Conservation (phyloP, 2,888 invertebrate species). For the Megaustenia siamemsis region DNA sequence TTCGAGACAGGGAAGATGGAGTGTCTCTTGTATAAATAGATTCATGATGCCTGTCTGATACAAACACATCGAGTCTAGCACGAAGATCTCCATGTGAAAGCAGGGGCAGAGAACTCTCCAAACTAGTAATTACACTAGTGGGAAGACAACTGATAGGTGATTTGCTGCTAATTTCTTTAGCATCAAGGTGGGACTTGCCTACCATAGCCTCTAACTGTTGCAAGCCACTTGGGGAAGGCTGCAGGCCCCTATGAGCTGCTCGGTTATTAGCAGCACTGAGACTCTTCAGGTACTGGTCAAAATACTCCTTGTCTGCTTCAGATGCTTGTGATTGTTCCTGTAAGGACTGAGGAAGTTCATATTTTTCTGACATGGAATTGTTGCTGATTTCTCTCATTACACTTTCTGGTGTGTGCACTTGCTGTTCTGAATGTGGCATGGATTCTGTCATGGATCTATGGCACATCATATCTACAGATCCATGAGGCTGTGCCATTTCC, state of each 20-base stretch:
- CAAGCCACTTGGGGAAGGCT: slow-evolving; percentile 52
- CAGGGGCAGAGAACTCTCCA: slow-evolving; percentile 60
- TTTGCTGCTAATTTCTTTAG: slow-evolving; percentile 45
- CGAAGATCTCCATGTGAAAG: slow-evolving; percentile 64
- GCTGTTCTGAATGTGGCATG: slow-evolving; percentile 46
- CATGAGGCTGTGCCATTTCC: slow-evolving; percentile 43
- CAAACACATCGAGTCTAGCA: slow-evolving; percentile 70
- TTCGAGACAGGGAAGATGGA: slow-evolving; percentile 56
- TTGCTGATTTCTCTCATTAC: slow-evolving; percentile 33
- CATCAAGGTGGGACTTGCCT: slow-evolving; percentile 59
- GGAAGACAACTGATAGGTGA: slow-evolving; percentile 54
- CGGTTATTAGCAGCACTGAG: slow-evolving; percentile 60
- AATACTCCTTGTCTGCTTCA: slow-evolving; percentile 73
- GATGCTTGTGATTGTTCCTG: slow-evolving; percentile 61
- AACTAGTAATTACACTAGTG: slow-evolving; percentile 60
- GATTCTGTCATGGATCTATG: slow-evolving; percentile 40
- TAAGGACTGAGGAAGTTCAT: slow-evolving; percentile 39
- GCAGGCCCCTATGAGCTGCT: slow-evolving; percentile 44
- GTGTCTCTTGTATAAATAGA: slow-evolving; percentile 58
- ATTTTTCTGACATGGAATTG: slow-evolving; percentile 33
- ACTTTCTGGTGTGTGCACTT: slow-evolving; percentile 42
- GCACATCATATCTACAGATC: slow-evolving; percentile 29
- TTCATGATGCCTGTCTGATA: slow-evolving; percentile 67
- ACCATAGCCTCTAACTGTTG: slow-evolving; percentile 60
- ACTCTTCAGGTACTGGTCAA: slow-evolving; percentile 74